phyloP scores from a whole-genome alignment of 2,113 vertebrate genomes.

The Hemibagrus wyckioides region DNA sequence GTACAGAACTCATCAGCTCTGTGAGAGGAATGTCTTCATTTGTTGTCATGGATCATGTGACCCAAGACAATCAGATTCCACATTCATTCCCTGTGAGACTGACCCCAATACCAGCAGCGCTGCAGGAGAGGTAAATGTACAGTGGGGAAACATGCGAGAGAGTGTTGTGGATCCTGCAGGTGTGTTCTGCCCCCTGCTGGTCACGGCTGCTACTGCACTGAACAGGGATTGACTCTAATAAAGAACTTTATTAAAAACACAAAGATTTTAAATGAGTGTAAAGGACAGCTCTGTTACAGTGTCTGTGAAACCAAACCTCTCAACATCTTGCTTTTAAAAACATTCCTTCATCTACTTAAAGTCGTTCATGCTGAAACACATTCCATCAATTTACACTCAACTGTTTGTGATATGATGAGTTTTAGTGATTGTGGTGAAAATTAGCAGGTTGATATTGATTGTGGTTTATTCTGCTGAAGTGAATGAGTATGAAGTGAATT shows the following conservation, averaged over 20 bases:
- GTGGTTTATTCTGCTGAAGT: neutral
- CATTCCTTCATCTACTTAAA: neutral
- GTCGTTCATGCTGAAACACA: neutral
- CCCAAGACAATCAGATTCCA: too few species aligned
- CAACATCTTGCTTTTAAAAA: neutral
- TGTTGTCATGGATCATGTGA: neutral
- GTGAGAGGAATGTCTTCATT: neutral
- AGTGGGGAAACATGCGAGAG: neutral
- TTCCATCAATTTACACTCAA: neutral
- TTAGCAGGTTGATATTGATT: too few species aligned
- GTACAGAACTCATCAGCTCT: neutral
- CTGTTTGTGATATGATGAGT: neutral
- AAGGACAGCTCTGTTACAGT: neutral
- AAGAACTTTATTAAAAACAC: neutral
- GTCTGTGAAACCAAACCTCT: neutral
- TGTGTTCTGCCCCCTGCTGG: constrained; percentile 59
- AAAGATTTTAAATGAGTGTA: neutral
- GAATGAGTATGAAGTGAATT: neutral
- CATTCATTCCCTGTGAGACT: neutral
- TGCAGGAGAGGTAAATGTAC: too few species aligned
- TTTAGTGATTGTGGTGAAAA: neutral
- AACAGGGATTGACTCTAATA: neutral
- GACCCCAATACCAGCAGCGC: neutral
- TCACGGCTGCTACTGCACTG: neutral
- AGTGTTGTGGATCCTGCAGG: constrained; percentile 87